Conservation (phyloP, 64 coral and sea anemone genomes). For the Cladopsammia gracilis region DNA sequence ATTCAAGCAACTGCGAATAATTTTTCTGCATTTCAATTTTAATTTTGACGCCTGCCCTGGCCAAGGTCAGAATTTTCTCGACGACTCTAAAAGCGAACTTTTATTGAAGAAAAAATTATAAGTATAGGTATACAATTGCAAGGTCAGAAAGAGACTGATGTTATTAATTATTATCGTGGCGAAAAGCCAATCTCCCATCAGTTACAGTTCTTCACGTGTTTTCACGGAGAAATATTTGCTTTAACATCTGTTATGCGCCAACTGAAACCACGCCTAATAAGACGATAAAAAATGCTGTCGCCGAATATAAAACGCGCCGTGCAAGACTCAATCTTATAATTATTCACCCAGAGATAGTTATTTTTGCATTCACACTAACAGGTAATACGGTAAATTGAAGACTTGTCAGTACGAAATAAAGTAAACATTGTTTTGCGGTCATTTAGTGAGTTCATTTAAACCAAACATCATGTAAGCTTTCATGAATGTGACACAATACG, state of each 20-base stretch:
- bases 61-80: too few relatives aligned
- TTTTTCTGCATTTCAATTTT: too few relatives aligned
- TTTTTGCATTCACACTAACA: constrained; percentile 17
- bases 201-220: neutral
- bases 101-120: too few relatives aligned
- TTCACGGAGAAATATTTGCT: neutral
- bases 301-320: neutral
- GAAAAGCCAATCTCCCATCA: neutral
- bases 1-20: too few relatives aligned
- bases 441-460: neutral
- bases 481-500: neutral
- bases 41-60: too few relatives aligned
- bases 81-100: too few relatives aligned
- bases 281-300: neutral
- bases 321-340: neutral
- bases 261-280: neutral
- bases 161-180: neutral
- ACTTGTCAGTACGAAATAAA: neutral
- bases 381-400: constrained; percentile 10
- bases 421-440: neutral
- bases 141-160: too few relatives aligned
- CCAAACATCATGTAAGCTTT: constrained; percentile 4
- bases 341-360: neutral
- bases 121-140: too few relatives aligned
- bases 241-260: neutral